phyloP scores from a whole-genome alignment of 2,113 vertebrate genomes.

The Macrotis lagotis region DNA sequence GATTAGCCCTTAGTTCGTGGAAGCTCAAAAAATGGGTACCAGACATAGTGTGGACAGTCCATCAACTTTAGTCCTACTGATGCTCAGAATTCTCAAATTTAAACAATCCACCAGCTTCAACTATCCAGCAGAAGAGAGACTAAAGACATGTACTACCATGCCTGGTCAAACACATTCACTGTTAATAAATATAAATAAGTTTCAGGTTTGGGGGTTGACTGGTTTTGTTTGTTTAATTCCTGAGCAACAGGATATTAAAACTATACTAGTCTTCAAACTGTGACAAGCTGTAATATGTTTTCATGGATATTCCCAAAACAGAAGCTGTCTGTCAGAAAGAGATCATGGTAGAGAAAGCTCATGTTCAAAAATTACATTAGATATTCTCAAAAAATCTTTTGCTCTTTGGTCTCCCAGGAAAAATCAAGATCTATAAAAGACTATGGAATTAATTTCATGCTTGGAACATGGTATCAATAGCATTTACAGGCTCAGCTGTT shows the following conservation, averaged over 20 bases:
- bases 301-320: neutral
- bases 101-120: neutral
- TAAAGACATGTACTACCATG: neutral
- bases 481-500: neutral
- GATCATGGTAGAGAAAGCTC: neutral
- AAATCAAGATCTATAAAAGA: neutral
- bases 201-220: neutral
- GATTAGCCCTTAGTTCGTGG: neutral
- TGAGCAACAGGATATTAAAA: neutral
- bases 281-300: neutral
- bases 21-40: neutral
- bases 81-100: neutral
- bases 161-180: neutral
- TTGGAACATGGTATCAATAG: neutral
- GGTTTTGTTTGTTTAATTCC: neutral
- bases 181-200: neutral
- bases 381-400: neutral
- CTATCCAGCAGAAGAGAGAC: neutral
- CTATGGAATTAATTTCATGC: neutral
- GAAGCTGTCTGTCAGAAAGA: neutral
- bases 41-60: neutral
- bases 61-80: neutral
- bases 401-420: neutral
- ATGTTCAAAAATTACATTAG: neutral
- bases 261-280: neutral